These are phyloP conservation scores for Ctenicera cuprea DNA, from an alignment of 2,888 invertebrate species.

Conservation along the genomic window DNA sequence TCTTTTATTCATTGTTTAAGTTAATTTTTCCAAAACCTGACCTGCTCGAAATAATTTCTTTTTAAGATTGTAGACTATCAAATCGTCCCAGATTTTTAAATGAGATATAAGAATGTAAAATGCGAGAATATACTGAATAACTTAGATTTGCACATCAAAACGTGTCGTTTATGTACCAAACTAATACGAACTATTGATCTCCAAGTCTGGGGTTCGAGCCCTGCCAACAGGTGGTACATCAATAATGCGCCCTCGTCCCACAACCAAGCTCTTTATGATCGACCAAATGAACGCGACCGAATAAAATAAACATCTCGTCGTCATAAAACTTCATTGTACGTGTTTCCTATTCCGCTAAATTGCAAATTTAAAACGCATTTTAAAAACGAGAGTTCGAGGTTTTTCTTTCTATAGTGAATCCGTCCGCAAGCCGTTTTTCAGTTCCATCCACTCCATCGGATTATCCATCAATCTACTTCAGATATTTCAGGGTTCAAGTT, in stretches of 20 bases:
- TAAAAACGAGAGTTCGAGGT: conserved; percentile 6
- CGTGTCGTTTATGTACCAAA: conserved; percentile 37
- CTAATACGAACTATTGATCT: conserved; percentile 46
- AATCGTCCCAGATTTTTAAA: not conserved
- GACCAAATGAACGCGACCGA: conserved; percentile 36
- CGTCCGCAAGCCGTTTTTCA: conserved; percentile 36
- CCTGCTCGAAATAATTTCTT: no score
- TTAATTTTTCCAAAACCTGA: no score
- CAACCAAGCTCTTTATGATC: conserved; percentile 42
- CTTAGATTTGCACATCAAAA: conserved; percentile 1
- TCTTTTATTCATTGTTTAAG: no score
- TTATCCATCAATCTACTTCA: conserved; percentile 52
- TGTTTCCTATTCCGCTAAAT: conserved; percentile 24
- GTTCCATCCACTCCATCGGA: conserved; percentile 44
- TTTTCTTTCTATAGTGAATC: conserved; percentile 5
- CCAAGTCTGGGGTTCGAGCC: conserved; percentile 31
- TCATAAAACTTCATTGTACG: conserved; percentile 26
- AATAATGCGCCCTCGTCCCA: conserved; percentile 45
- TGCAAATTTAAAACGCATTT: conserved; percentile 36
- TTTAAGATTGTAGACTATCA: no score
- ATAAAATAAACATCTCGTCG: conserved; percentile 34
- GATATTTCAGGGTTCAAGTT: conserved; percentile 34
- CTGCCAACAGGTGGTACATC: conserved; percentile 52
- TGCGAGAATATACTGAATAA: not conserved
- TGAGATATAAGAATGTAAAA: not conserved